Percentiles rank a stretch among this genome's conserved stretches.
These are phyloP conservation scores for Ooceraea biroi DNA, from an alignment of 1,140 invertebrate genomes.

Conservation along the genomic window DNA sequence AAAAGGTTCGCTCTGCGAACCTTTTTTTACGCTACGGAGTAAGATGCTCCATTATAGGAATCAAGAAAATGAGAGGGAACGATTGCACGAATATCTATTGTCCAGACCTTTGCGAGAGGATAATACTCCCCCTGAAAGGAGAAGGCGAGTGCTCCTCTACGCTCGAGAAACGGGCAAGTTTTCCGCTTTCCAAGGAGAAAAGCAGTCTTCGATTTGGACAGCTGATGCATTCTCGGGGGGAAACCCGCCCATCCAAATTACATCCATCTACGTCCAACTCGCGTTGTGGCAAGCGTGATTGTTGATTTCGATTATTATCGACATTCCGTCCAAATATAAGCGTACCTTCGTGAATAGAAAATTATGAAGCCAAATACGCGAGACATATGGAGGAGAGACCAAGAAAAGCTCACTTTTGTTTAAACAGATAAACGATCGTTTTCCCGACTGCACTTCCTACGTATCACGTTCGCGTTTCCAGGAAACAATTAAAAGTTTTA, in stretches of 20 bases:
- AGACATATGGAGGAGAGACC: neutral
- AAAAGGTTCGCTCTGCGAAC: neutral
- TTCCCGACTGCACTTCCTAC: neutral
- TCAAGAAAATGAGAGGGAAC: constrained; percentile 34
- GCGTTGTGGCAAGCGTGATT: neutral
- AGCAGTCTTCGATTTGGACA: constrained; percentile 5
- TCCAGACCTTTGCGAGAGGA: neutral
- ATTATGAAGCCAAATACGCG: neutral
- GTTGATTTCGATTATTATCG: constrained; percentile 13
- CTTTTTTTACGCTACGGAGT: neutral
- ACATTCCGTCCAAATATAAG: neutral
- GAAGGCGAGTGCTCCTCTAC: constrained; percentile 2
- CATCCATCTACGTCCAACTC: neutral
- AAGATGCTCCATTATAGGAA: constrained; percentile 11
- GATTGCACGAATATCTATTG: constrained; percentile 31
- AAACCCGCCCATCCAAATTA: constrained; percentile 4
- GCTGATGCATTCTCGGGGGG: neutral
- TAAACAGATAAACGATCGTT: neutral
- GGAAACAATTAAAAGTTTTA: constrained; percentile 6
- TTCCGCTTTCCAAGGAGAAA: constrained; percentile 31
- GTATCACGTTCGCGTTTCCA: neutral
- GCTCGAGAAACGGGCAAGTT: neutral
- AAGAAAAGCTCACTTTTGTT: neutral
- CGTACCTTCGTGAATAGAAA: constrained; percentile 18
- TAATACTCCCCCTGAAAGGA: constrained; percentile 6